Base-by-base conservation (phyloP, 2,888 invertebrate species). In the Lepetodrilus schrolli region DNA sequence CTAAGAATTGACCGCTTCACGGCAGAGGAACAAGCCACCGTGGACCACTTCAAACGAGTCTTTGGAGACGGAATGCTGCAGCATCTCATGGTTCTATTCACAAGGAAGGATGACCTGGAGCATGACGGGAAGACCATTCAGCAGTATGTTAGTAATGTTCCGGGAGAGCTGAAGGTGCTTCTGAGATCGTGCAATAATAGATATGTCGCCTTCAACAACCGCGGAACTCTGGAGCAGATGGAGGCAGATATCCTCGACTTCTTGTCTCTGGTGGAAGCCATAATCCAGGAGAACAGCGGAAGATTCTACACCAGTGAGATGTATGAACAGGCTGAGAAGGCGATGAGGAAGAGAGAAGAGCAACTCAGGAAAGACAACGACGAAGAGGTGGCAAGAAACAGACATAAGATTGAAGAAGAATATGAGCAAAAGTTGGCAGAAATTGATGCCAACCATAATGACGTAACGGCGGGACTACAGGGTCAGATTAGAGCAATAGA, bases 21-120 rank as follows among this genome's bases (percentile, higher is more conserved):
- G 0, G 36, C 49, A 4, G 79, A 79, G 47, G 77, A 79, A 38
- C 68, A 76, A 30, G 66, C 70, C 1, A 77, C 79, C 7, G 71
- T 78, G 5, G 8, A 70, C n/a, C 37, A 71, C n/a, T 74, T 75
- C 30, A 66, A 66, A 26, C 30, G 76, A 1, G 38, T 70, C 43
- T 78, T 76, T 36, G 78, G 76, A 2, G 13, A 65, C 3, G 70
- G 70, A 1, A 47, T 78, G 38, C 21, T 70, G 17, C 48, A 66
- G 1, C 70, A 72, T 26, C 36, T 78, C 30, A 68, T 76, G 7
- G 50, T 78, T 13, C 20, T 78, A 1, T 78, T 78, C 38, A 76
- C 78, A 2, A 37, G 78, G 34, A 73, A 74, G 38, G 78, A 75
- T 47, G 74, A 77, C 17, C 58, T 77, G 20, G 72, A 74, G n/a